Evolutionary conservation across 1,140 invertebrate genomes (phyloP).

Genomic region (Apis dorsata): DNA sequence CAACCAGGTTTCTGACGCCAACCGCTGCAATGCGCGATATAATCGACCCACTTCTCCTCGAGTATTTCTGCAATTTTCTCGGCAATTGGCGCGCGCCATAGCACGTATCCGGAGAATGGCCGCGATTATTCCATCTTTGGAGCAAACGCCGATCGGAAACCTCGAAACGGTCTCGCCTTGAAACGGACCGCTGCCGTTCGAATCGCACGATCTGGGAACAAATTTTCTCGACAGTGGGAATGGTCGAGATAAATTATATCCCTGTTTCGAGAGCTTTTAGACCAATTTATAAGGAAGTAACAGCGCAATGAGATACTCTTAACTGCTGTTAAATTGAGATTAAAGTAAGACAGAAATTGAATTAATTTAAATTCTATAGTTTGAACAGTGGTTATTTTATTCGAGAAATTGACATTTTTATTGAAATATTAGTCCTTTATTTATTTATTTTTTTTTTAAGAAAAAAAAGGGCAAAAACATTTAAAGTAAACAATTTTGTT

Average conservation of each 20-base stretch:
- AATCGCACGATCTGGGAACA: not conserved
- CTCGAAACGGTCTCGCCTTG: not conserved
- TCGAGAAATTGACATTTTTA: not conserved
- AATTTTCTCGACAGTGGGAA: conserved; percentile 13
- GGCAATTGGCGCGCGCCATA: conserved; percentile 40
- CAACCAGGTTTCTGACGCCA: conserved; percentile 30
- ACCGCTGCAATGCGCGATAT: conserved; percentile 20
- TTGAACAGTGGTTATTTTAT: not conserved
- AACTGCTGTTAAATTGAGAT: not conserved
- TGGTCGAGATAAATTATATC: not conserved
- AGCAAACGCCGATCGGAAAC: conserved; percentile 9
- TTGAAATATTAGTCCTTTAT: too few relatives aligned
- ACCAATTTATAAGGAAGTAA: not conserved
- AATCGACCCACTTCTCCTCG: conserved; percentile 64
- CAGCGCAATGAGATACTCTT: not conserved
- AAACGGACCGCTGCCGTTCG: not conserved
- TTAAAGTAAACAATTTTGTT: too few relatives aligned
- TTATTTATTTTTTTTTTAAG: too few relatives aligned
- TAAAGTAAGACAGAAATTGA: not conserved
- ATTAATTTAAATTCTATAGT: not conserved
- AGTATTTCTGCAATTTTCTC: conserved; percentile 58
- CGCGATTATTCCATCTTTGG: conserved; percentile 26
- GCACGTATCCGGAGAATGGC: conserved; percentile 50
- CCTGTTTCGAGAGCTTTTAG: not conserved
- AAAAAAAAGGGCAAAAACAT: too few relatives aligned